Conservation (phyloP, 2,113 vertebrate genomes). For the Vulpes lagopus region DNA sequence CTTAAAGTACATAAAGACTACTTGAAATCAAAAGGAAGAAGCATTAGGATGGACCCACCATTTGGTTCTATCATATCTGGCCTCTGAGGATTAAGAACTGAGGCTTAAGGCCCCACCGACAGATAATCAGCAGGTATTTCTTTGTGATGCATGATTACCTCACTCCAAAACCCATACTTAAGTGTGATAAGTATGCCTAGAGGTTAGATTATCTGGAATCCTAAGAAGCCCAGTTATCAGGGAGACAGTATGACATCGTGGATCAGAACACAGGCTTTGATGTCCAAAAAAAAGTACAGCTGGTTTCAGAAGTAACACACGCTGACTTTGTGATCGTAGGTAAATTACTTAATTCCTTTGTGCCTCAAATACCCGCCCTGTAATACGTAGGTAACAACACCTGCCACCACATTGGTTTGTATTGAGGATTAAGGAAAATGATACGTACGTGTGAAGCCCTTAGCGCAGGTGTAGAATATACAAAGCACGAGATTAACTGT, state of each 20-base stretch:
- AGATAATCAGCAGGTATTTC: background rate
- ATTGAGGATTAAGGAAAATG: background rate
- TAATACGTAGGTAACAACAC: background rate
- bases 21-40: slow-evolving; percentile 28
- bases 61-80: background rate
- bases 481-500: background rate
- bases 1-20: background rate
- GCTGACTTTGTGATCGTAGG: background rate
- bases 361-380: background rate
- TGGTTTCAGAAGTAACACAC: background rate
- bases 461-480: background rate
- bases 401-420: background rate
- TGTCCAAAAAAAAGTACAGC: background rate
- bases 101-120: background rate
- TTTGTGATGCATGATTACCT: background rate
- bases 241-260: background rate
- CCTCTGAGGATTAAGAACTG: background rate
- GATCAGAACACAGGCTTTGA: background rate
- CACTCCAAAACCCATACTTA: background rate
- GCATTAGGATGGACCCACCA: background rate
- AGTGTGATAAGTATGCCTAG: background rate
- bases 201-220: background rate
- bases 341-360: background rate
- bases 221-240: background rate
- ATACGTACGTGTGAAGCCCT: background rate